Evolutionary conservation across 2,797 vertebrate species (phyloP), one percentile per base, ranked within the genome.

Genomic region (Pampus argenteus): DNA sequence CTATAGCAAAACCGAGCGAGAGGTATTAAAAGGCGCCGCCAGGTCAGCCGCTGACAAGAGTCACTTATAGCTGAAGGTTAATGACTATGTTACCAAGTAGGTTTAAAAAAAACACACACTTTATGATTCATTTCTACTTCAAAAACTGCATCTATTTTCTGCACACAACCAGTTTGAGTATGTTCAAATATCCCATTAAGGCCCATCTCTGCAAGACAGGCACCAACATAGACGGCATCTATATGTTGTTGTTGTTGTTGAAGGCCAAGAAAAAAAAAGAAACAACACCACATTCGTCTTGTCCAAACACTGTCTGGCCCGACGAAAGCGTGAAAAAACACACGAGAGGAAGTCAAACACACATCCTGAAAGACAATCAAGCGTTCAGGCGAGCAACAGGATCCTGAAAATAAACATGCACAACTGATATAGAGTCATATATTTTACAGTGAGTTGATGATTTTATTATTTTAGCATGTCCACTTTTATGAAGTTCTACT

Each of bases 41-140:
- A 78, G 79, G 68, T 79, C 74, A 82, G 65, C 26, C n/a, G 29
- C 68, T 70, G 75, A 81, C 69, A 49, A 71, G 74, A 60, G 54
- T 45, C 58, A 3, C 29, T 57, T 57, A 61, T 28, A 81, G 58
- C 72, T 70, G 17, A 74, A 63, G 66, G 56, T 61, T 68, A 54
- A 57, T 51, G 40, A 25, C 31, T 2, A 3, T 48, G 71, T 52
- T 36, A 48, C 49, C 42, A 63, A 45, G 11, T 64, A 58, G 4
- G 3, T 18, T 57, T 22, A 66, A 63, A 65, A 58, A 11, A 4
- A 3, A 5, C 25, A 50, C 42, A 64, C 38, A 26, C 48, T 47
- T n/a, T 44, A 40, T 62, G 20, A 25, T 64, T 18, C 5, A 26
- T 60, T 9, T 18, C n/a, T 58, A 29, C 51, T 61, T 62, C 18